A percentile compares a stretch with the other conserved stretches of the same genome.
phyloP scores from a whole-genome alignment of 2,888 invertebrate genomes.

The Drosophila demipolita region DNA sequence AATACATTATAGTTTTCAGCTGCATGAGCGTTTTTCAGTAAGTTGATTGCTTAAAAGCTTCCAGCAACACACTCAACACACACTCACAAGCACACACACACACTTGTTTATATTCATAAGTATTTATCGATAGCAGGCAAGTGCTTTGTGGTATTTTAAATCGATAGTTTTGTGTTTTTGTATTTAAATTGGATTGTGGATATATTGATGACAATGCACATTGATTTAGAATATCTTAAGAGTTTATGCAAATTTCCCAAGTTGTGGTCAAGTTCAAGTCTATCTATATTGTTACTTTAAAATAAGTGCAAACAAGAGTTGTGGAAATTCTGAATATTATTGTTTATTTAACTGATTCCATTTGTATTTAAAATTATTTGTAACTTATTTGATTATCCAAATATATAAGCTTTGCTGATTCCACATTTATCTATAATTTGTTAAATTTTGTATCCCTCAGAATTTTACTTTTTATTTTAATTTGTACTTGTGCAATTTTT shows the following conservation, averaged over 20 bases:
- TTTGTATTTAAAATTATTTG: neutral
- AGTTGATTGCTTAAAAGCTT: constrained; percentile 63
- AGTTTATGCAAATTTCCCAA: neutral
- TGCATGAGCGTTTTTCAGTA: constrained; percentile 51
- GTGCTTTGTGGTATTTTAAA: constrained; percentile 44
- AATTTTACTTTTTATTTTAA: too few species aligned
- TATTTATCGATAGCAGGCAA: constrained; percentile 39
- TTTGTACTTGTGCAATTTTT: neutral
- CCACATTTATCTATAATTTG: neutral
- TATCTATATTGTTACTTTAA: neutral
- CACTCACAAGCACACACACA: neutral
- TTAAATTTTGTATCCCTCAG: neutral
- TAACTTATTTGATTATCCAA: neutral
- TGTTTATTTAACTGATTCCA: neutral
- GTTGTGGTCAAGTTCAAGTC: neutral
- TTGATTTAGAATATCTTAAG: constrained; percentile 24
- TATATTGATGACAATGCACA: constrained; percentile 29
- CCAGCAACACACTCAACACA: constrained; percentile 14
- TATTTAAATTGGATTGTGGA: constrained; percentile 19
- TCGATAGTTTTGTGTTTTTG: constrained; percentile 45
- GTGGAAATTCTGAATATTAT: too few species aligned
- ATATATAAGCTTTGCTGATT: neutral
- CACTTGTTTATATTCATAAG: neutral
- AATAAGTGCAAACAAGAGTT: neutral
- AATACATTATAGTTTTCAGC: constrained; percentile 65